Conservation (phyloP, 1,140 invertebrate genomes). For the Drosophila bocqueti region DNA sequence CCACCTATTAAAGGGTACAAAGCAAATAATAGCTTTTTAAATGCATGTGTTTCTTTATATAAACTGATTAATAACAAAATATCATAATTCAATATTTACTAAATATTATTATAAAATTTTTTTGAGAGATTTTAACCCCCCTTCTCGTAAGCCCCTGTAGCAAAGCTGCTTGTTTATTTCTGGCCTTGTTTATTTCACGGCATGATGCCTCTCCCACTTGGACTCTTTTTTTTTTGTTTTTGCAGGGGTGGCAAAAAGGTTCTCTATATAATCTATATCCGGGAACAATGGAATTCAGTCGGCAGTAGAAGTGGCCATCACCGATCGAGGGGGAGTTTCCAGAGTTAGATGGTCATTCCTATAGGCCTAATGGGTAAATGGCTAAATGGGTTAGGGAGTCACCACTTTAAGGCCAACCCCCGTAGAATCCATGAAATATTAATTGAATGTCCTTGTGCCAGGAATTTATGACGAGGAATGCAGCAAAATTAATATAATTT, state of each 20-base stretch:
- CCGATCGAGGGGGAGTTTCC: constrained; percentile 12
- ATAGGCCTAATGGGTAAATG: constrained; percentile 28
- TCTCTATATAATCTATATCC: constrained; percentile 34
- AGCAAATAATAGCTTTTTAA: background rate
- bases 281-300: constrained; percentile 35
- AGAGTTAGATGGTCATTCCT: constrained; percentile 9
- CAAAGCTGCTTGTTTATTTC: constrained; percentile 3
- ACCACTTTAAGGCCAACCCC: constrained; percentile 19
- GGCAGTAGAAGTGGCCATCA: constrained; percentile 21
- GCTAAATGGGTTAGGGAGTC: constrained; percentile 33
- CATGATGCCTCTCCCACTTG: constrained; percentile 32
- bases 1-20: too few species aligned
- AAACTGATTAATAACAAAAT: background rate
- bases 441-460: background rate
- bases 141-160: background rate
- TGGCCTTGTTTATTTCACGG: constrained; percentile 44
- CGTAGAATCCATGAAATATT: background rate
- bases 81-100: background rate
- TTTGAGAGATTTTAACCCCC: background rate
- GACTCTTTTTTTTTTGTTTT: background rate
- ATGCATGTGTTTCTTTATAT: fast-evolving
- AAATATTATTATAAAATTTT: background rate
- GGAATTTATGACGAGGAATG: background rate
- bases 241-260: constrained; percentile 31
- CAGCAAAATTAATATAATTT: background rate